Conservation (phyloP, 2,113 vertebrate species). For the Plestiodon gilberti region DNA sequence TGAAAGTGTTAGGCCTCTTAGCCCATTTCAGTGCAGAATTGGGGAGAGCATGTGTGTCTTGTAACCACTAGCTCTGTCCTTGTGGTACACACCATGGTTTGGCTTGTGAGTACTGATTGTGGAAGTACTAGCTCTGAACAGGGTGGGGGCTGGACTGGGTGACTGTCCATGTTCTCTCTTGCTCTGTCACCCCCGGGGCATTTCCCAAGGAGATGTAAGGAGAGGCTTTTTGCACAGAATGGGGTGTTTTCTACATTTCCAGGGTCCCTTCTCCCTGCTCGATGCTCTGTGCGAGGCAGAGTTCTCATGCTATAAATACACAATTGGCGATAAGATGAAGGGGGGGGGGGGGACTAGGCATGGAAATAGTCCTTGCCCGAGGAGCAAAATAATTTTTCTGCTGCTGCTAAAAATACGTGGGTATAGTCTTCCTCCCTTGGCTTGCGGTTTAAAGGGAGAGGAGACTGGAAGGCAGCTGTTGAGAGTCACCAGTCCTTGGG, state of each 20-base stretch:
- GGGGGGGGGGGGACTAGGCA: conserved; percentile 60
- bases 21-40: too few relatives aligned
- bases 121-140: not conserved
- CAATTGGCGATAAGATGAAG: conserved; percentile 69
- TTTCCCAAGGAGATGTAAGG: not conserved
- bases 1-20: too few relatives aligned
- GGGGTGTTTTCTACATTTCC: conserved; percentile 26
- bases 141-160: not conserved
- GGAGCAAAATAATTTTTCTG: conserved; percentile 62
- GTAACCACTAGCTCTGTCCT: not conserved
- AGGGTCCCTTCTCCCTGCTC: conserved; percentile 13
- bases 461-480: conserved; percentile 43
- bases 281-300: conserved; percentile 53
- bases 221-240: not conserved
- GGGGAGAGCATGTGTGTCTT: too few relatives aligned
- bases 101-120: not conserved
- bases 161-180: not conserved
- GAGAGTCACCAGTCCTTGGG: not conserved
- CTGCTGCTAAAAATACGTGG: conserved; percentile 71
- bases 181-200: not conserved
- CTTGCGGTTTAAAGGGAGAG: conserved; percentile 54
- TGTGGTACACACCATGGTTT: too few relatives aligned
- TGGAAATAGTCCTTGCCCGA: conserved; percentile 70
- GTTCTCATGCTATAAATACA: conserved; percentile 78
- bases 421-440: conserved; percentile 54